These are phyloP conservation scores for Oophaga sylvatica DNA, from an alignment of 2,797 vertebrate species.

Conservation along the genomic window DNA sequence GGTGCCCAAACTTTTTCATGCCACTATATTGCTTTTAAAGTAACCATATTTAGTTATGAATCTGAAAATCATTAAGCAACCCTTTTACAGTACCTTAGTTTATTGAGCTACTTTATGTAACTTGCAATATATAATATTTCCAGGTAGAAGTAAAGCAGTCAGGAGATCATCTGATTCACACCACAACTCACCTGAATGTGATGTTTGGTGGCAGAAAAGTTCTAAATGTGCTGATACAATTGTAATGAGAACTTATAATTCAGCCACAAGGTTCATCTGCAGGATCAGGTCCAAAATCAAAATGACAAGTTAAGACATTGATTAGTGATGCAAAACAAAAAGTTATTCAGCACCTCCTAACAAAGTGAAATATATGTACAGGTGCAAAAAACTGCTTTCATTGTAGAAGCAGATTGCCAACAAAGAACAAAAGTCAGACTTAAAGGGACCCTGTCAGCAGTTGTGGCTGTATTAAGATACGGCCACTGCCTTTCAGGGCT, in stretches of 20 bases:
- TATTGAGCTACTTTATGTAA: not conserved
- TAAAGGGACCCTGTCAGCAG: no score
- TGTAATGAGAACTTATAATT: not conserved
- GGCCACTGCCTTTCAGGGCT: no score
- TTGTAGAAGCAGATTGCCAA: not conserved
- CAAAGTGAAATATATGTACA: not conserved
- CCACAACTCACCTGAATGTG: not conserved
- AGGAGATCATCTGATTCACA: not conserved
- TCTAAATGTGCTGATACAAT: not conserved
- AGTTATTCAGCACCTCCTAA: not conserved
- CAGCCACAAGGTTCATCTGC: conserved; percentile 1
- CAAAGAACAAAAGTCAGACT: no score
- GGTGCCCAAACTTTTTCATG: no score
- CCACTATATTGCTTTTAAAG: no score
- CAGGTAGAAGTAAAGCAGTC: not conserved
- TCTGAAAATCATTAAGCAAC: not conserved
- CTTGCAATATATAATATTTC: not conserved
- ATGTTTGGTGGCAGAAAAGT: not conserved
- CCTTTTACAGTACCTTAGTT: not conserved
- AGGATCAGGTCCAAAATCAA: not conserved
- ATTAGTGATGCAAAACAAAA: not conserved
- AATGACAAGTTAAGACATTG: conserved; percentile 4
- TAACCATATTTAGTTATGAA: not conserved
- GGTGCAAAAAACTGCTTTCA: conserved; percentile 5
- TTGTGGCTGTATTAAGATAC: no score